Conservation (phyloP, 2,113 vertebrate species). For the Amphiprion percula region DNA sequence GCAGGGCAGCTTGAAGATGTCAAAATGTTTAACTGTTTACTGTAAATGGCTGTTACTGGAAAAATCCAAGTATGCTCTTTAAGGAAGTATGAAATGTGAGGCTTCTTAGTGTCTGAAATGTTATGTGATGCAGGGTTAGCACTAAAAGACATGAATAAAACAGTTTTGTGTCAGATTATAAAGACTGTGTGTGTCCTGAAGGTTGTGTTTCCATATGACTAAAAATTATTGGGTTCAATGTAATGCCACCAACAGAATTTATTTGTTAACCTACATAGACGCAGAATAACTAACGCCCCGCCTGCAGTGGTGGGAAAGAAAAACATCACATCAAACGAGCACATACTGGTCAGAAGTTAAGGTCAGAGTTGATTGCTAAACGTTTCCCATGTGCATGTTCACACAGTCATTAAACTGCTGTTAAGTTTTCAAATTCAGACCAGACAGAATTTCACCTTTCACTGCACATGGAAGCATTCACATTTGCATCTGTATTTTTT, state of each 20-base stretch:
- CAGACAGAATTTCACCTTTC: too few species aligned
- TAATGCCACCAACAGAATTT: not conserved
- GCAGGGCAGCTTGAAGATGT: not conserved
- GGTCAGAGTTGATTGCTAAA: too few species aligned
- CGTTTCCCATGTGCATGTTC: too few species aligned
- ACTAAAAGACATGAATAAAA: slow-evolving; percentile 37
- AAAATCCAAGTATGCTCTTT: not conserved
- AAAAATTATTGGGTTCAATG: too few species aligned
- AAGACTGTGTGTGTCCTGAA: not conserved
- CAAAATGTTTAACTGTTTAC: slow-evolving; percentile 16
- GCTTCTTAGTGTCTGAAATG: not conserved
- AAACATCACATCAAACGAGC: too few species aligned
- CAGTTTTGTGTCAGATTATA: not conserved
- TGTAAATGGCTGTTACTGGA: slow-evolving; percentile 13
- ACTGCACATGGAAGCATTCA: too few species aligned
- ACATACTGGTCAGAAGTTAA: too few species aligned
- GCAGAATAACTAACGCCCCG: not conserved
- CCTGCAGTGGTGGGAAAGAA: too few species aligned
- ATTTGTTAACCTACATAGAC: not conserved
- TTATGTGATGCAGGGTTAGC: slow-evolving; percentile 16
- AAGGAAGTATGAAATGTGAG: not conserved
- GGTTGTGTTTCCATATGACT: not conserved
- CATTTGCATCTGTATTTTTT: too few species aligned
- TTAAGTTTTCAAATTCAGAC: too few species aligned
- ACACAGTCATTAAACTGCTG: too few species aligned